A percentile compares a stretch with the other conserved stretches of the same genome.
Evolutionary conservation across 2,888 invertebrate species (phyloP).

Genomic region (Cataglyphis livida): DNA sequence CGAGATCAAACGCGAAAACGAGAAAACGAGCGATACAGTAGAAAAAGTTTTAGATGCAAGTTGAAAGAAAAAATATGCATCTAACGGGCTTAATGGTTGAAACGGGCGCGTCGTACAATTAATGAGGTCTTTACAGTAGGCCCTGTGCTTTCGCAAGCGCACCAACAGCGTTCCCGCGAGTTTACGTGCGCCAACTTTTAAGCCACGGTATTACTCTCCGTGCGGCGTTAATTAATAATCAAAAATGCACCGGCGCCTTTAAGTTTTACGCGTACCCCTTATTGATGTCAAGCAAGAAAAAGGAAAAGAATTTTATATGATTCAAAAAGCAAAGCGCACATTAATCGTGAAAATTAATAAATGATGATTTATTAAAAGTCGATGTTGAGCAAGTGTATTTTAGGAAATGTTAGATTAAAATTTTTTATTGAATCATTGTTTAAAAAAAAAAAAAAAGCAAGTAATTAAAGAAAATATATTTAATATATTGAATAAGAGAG

Average conservation of each 20-base stretch:
- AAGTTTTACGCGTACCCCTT: slow-evolving; percentile 37
- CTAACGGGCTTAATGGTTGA: slow-evolving; percentile 62
- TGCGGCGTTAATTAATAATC: slow-evolving; percentile 74
- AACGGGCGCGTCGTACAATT: slow-evolving; percentile 61
- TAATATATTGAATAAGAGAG: neutral
- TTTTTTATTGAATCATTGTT: neutral
- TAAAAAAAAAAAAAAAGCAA: neutral
- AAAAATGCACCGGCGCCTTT: slow-evolving; percentile 67
- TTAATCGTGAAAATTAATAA: slow-evolving; percentile 26
- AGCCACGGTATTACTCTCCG: slow-evolving; percentile 63
- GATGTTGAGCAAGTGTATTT: neutral
- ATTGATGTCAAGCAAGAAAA: slow-evolving; percentile 7
- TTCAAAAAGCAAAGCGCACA: neutral
- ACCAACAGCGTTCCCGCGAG: slow-evolving; percentile 33
- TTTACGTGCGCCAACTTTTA: slow-evolving; percentile 62
- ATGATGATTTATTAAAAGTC: neutral
- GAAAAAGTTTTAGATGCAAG: slow-evolving; percentile 1
- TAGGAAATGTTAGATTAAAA: neutral
- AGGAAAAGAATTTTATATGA: neutral
- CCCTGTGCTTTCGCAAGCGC: neutral
- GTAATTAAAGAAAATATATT: neutral
- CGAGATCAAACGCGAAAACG: neutral
- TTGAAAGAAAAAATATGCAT: slow-evolving; percentile 35
- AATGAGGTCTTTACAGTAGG: slow-evolving; percentile 58
- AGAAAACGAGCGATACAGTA: neutral